Conservation (phyloP, 2,888 invertebrate genomes). For the Anorthoa munda region DNA sequence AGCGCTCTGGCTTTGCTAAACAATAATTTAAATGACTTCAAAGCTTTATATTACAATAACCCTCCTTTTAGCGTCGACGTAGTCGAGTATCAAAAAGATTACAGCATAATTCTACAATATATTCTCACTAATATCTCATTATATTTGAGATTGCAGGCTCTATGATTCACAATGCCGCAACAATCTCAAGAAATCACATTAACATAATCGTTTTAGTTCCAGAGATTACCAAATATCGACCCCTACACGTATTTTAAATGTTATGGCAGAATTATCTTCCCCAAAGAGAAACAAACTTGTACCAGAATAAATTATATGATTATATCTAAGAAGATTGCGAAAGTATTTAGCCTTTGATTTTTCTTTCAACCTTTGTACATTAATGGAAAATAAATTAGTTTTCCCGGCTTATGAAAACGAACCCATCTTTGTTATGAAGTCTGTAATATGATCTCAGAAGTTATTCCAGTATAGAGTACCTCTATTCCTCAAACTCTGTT, state of each 20-base stretch:
- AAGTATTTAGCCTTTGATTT: conserved; percentile 43
- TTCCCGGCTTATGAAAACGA: conserved; percentile 34
- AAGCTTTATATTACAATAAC: neutral
- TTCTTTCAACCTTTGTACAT: conserved; percentile 43
- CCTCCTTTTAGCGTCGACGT: too few relatives aligned
- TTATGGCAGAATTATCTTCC: conserved; percentile 5
- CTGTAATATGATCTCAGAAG: conserved; percentile 55
- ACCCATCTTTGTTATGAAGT: conserved; percentile 55
- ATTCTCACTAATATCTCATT: conserved; percentile 9
- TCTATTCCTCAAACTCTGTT: conserved; percentile 55
- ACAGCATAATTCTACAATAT: conserved; percentile 11
- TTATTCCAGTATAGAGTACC: conserved; percentile 53
- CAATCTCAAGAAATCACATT: conserved; percentile 35
- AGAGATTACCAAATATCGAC: conserved; percentile 11
- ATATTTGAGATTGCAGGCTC: neutral
- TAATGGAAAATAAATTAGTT: conserved; percentile 66
- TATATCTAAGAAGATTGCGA: conserved; percentile 21
- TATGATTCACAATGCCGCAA: conserved; percentile 13
- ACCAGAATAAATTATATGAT: conserved; percentile 23
- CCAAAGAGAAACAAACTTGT: neutral
- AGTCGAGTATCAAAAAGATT: neutral
- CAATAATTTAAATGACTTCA: neutral
- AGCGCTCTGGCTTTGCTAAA: too few relatives aligned
- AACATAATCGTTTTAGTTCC: conserved; percentile 36
- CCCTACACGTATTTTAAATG: conserved; percentile 1